These are phyloP conservation scores for Drosophila neonasuta DNA, from an alignment of 2,888 invertebrate genomes.

Conservation along the genomic window DNA sequence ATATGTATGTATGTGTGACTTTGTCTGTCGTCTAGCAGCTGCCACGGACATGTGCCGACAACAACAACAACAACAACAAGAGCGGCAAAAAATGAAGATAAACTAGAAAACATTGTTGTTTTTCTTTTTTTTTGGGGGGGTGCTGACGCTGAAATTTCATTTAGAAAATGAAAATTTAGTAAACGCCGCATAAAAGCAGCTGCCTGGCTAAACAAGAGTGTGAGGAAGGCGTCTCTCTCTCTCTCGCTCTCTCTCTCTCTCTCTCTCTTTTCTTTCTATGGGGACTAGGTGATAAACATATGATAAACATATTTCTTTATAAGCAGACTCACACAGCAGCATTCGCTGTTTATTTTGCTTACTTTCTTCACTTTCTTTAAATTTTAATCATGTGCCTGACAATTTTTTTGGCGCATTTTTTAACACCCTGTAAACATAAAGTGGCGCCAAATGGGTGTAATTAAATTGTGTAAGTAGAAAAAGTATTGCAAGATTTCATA, in stretches of 20 bases:
- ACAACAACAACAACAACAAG: constrained; percentile 30
- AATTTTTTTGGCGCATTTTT: constrained; percentile 40
- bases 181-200: constrained; percentile 46
- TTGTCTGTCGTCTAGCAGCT: constrained; percentile 66
- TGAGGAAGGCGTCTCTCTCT: not conserved
- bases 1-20: constrained; percentile 24
- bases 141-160: constrained; percentile 64
- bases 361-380: constrained; percentile 24
- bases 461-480: not conserved
- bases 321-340: constrained; percentile 22
- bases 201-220: constrained; percentile 17
- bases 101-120: constrained; percentile 60
- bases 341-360: constrained; percentile 17
- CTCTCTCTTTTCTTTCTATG: too few relatives aligned
- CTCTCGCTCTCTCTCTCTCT: too few relatives aligned
- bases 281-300: constrained; percentile 53
- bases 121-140: constrained; percentile 8
- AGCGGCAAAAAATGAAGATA: constrained; percentile 50
- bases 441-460: not conserved
- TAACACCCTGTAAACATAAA: constrained; percentile 3
- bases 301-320: constrained; percentile 62
- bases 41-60: constrained; percentile 73
- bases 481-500: not conserved
- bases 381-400: constrained; percentile 62
- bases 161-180: constrained; percentile 75